Percentiles rank a stretch among this genome's conserved stretches.
Conservation (phyloP, 2,888 invertebrate genomes). For the Steinernema carpocapsae region DNA sequence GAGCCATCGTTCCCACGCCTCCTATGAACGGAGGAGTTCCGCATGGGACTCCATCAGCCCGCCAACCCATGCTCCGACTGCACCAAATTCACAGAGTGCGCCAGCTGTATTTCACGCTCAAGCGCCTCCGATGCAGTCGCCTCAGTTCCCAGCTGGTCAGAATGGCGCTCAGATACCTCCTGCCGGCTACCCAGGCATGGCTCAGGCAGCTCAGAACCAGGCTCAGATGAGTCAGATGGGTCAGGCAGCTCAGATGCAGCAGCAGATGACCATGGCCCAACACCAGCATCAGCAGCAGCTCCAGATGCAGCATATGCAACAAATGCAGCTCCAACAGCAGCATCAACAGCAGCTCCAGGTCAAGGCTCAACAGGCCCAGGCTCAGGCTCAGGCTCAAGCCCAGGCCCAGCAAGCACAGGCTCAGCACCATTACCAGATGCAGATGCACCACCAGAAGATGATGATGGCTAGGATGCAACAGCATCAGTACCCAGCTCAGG, state of each 20-base stretch:
- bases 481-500: neutral
- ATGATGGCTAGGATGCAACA: constrained; percentile 17
- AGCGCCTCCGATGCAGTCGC: constrained; percentile 22
- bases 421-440: neutral
- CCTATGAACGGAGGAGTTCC: neutral
- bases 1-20: constrained; percentile 3
- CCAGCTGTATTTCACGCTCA: too few species aligned
- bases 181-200: neutral
- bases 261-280: too few species aligned
- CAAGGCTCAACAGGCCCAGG: neutral
- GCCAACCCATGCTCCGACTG: neutral
- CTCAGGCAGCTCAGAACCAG: neutral
- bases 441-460: constrained; percentile 16
- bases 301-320: constrained; percentile 7
- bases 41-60: neutral
- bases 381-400: neutral
- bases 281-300: neutral
- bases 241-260: too few species aligned
- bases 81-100: neutral
- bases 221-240: too few species aligned
- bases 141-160: neutral
- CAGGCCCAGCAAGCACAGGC: neutral
- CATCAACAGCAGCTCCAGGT: constrained; percentile 6
- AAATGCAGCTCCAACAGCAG: neutral
- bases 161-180: neutral